Conservation (phyloP, 2,888 invertebrate genomes). For the Stramonita haemastoma region DNA sequence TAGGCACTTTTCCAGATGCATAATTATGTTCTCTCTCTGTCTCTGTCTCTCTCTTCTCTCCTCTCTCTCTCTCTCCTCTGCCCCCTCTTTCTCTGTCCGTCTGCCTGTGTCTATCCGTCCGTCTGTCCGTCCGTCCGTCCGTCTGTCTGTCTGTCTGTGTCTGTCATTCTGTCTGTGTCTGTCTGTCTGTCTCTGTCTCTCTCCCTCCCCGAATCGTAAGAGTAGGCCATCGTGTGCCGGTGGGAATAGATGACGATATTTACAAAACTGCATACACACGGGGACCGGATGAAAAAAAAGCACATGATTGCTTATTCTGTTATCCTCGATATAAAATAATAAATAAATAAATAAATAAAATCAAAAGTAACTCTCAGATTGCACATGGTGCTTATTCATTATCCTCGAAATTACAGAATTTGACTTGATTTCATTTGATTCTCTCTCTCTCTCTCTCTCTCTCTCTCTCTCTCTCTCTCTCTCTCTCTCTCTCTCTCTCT, state of each 20-base stretch:
- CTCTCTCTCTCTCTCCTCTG: neutral
- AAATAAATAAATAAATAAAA: too few relatives aligned
- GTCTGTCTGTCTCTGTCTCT: slow-evolving; percentile 5
- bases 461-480: neutral
- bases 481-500: neutral
- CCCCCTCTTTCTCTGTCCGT: neutral
- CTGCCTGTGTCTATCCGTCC: too few relatives aligned
- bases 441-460: neutral
- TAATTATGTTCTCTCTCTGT: neutral
- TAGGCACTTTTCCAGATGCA: neutral
- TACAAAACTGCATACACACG: too few relatives aligned
- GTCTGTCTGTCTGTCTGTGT: too few relatives aligned
- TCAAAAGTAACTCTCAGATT: too few relatives aligned
- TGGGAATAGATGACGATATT: too few relatives aligned
- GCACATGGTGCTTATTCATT: neutral
- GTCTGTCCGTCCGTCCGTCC: too few relatives aligned
- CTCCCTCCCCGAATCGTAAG: too few relatives aligned
- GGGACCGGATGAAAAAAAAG: too few relatives aligned
- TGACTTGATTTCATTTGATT: neutral
- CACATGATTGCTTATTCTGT: too few relatives aligned
- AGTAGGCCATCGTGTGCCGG: too few relatives aligned
- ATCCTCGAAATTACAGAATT: neutral
- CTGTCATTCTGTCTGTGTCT: neutral
- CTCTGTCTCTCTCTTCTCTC: neutral
- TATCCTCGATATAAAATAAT: too few relatives aligned